phyloP scores from a whole-genome alignment of 2,113 vertebrate species.

The Globicephala melas region DNA sequence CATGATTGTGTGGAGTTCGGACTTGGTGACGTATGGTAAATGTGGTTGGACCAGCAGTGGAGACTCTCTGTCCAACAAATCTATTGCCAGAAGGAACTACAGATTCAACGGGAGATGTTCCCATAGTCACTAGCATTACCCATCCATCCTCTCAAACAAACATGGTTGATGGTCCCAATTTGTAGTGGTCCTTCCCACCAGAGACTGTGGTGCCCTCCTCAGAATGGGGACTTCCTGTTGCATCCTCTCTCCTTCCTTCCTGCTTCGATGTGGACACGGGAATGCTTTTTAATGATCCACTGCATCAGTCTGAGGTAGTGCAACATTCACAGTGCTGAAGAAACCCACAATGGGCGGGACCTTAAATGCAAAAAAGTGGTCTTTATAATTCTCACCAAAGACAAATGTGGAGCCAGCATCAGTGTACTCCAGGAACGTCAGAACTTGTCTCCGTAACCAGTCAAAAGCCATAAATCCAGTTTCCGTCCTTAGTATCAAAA shows the following conservation, averaged over 20 bases:
- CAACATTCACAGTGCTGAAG: slow-evolving; percentile 89
- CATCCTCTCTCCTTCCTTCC: neutral
- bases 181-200: neutral
- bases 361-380: slow-evolving; percentile 92
- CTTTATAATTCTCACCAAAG: slow-evolving; percentile 85
- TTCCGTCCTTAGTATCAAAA: slow-evolving; percentile 87
- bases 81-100: no score
- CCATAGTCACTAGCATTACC: no score
- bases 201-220: neutral
- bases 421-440: slow-evolving; percentile 87
- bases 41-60: slow-evolving; percentile 88
- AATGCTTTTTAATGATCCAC: slow-evolving; percentile 87
- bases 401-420: slow-evolving; percentile 87
- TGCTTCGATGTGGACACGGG: neutral
- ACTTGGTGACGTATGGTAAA: slow-evolving; percentile 83
- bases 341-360: slow-evolving; percentile 90
- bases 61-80: slow-evolving; percentile 81
- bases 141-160: slow-evolving; percentile 7
- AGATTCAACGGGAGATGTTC: no score
- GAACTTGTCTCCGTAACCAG: slow-evolving; percentile 86
- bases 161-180: neutral
- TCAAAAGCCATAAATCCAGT: slow-evolving; percentile 83
- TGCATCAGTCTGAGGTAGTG: slow-evolving; percentile 89
- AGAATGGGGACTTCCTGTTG: neutral
- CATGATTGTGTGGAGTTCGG: slow-evolving; percentile 92